phyloP scores from a whole-genome alignment of 2,797 vertebrate species.

The Brachyalestes nurse region DNA sequence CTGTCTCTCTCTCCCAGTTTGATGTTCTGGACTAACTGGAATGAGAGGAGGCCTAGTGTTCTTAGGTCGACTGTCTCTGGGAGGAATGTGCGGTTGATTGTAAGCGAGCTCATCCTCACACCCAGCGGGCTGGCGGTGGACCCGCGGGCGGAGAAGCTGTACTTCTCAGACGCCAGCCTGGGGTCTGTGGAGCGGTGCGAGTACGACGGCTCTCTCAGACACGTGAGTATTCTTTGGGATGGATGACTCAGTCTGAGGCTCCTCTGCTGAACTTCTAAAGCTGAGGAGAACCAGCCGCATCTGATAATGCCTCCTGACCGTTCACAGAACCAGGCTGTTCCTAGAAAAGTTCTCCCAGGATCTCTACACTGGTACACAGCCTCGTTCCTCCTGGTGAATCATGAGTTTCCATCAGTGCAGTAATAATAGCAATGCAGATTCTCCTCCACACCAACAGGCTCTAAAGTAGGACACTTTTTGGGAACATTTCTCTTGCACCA shows the following conservation, averaged over 20 bases:
- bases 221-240: conserved; percentile 85
- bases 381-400: not conserved
- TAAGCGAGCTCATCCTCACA: conserved; percentile 90
- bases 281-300: not conserved
- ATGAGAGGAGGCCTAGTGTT: conserved; percentile 93
- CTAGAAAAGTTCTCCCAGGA: not conserved
- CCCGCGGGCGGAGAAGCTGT: conserved; percentile 93
- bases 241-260: not conserved
- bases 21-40: conserved; percentile 99
- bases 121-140: conserved; percentile 96
- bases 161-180: conserved; percentile 94
- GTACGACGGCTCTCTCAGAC: conserved; percentile 92
- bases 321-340: not conserved
- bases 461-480: too few species aligned
- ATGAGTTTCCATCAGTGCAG: too few species aligned
- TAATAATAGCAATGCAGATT: too few species aligned
- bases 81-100: conserved; percentile 87
- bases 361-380: not conserved
- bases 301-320: not conserved
- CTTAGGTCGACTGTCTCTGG: conserved; percentile 92
- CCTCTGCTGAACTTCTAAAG: not conserved
- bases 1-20: conserved; percentile 78
- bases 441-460: too few species aligned
- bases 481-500: too few species aligned
- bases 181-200: conserved; percentile 96